These are phyloP conservation scores for Megamerina dolium DNA, from an alignment of 2,888 invertebrate species.

Conservation along the genomic window DNA sequence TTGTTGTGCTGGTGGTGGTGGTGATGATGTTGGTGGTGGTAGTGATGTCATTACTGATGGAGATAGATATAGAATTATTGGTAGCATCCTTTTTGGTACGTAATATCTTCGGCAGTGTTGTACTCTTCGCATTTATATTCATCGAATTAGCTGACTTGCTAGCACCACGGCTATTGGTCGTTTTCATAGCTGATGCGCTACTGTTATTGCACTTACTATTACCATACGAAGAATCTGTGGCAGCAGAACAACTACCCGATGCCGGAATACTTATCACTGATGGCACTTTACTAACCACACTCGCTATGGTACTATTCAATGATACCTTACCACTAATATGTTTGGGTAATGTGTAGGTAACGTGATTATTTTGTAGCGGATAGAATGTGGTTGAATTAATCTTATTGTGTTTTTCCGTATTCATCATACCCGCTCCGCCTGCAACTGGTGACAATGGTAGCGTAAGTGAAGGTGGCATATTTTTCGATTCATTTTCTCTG, in stretches of 20 bases:
- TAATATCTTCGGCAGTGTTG: slow-evolving; percentile 44
- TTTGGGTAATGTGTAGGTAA: slow-evolving; percentile 48
- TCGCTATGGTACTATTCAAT: slow-evolving; percentile 46
- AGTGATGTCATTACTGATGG: slow-evolving; percentile 6
- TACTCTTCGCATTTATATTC: slow-evolving; percentile 25
- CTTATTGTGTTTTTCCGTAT: slow-evolving; percentile 30
- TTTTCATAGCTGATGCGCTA: neutral
- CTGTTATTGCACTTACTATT: slow-evolving; percentile 6
- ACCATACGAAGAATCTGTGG: too few species aligned
- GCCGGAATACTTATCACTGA: slow-evolving; percentile 48
- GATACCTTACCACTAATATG: slow-evolving; percentile 46
- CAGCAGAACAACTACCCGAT: slow-evolving; percentile 20
- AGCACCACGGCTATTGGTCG: slow-evolving; percentile 2
- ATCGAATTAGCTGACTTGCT: neutral
- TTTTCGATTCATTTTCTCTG: slow-evolving; percentile 14
- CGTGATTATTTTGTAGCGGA: slow-evolving; percentile 45
- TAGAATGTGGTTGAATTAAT: slow-evolving; percentile 48
- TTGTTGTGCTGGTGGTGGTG: slow-evolving; percentile 11
- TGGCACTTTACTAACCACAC: slow-evolving; percentile 49
- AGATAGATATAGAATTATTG: slow-evolving; percentile 8
- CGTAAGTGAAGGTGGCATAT: slow-evolving; percentile 37
- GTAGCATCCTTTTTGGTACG: slow-evolving; percentile 32
- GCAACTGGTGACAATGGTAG: slow-evolving; percentile 36
- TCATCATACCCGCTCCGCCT: slow-evolving; percentile 15
- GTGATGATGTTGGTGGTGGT: slow-evolving; percentile 5